Percentiles rank a stretch among this genome's conserved stretches.
phyloP scores from a whole-genome alignment of 2,113 vertebrate genomes.

The Picathartes gymnocephalus region DNA sequence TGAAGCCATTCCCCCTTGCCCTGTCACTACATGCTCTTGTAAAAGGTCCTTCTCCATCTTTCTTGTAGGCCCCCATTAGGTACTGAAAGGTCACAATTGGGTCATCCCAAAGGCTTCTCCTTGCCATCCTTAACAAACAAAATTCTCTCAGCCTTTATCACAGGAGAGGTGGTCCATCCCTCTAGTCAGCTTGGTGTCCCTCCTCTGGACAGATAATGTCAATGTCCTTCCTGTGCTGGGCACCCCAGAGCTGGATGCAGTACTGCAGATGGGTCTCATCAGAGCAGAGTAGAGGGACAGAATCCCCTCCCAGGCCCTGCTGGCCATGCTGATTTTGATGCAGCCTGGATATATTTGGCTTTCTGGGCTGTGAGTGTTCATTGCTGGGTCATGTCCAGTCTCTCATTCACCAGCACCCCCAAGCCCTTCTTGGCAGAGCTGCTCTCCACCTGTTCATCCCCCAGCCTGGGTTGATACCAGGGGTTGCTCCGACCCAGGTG shows the following conservation, averaged over 20 bases:
- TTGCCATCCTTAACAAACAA: neutral
- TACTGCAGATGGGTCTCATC: neutral
- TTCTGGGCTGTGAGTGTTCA: neutral
- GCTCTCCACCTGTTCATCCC: neutral
- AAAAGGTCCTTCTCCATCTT: neutral
- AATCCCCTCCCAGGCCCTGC: neutral
- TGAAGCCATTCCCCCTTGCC: neutral
- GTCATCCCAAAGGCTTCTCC: neutral
- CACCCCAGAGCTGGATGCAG: neutral
- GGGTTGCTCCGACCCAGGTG: rapidly evolving
- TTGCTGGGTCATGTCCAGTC: neutral
- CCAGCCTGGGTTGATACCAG: neutral
- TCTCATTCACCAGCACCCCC: rapidly evolving
- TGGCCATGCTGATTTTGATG: neutral
- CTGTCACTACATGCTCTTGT: neutral
- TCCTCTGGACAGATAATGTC: neutral
- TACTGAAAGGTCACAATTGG: neutral
- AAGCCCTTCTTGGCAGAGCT: neutral
- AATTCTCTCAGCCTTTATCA: neutral
- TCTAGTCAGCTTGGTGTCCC: neutral
- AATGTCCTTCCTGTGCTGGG: neutral
- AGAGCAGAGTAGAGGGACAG: neutral
- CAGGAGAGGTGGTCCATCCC: neutral
- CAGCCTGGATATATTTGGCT: neutral
- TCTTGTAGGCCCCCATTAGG: too few species aligned